These are phyloP conservation scores for Spea bombifrons DNA, from an alignment of 2,113 vertebrate species.

Conservation along the genomic window DNA sequence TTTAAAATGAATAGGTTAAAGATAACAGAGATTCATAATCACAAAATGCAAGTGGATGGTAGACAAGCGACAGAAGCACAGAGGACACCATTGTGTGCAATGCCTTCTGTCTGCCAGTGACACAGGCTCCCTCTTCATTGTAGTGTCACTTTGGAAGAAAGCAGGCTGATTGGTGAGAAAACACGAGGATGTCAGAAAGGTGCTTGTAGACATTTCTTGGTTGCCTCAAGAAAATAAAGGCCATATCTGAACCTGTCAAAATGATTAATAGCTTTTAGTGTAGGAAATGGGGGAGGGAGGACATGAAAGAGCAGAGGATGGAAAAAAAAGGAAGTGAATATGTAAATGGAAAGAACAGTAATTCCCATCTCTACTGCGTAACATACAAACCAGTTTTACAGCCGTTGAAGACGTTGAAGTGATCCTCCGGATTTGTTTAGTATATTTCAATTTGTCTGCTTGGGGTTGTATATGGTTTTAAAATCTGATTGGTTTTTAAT, in stretches of 20 bases:
- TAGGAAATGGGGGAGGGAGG: conserved; percentile 58
- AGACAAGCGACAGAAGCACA: conserved; percentile 44
- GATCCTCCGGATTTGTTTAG: no score
- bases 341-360: conserved; percentile 59
- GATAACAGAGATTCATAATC: conserved; percentile 46
- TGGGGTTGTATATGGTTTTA: no score
- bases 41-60: conserved; percentile 34
- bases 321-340: conserved; percentile 53
- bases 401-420: neutral
- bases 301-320: conserved; percentile 55
- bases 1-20: conserved; percentile 47
- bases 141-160: conserved; percentile 52
- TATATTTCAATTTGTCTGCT: no score
- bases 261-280: conserved; percentile 66
- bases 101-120: conserved; percentile 46
- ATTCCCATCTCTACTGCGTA: conserved; percentile 20
- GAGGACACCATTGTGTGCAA: conserved; percentile 45
- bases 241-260: conserved; percentile 63
- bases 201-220: conserved; percentile 64
- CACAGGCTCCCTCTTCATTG: conserved; percentile 32
- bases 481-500: no score
- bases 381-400: conserved; percentile 27
- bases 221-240: conserved; percentile 67
- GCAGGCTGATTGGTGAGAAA: conserved; percentile 57
- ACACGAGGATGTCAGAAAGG: conserved; percentile 57